Base-by-base conservation (phyloP, 2,113 vertebrate species). In the Dasyprocta punctata region DNA sequence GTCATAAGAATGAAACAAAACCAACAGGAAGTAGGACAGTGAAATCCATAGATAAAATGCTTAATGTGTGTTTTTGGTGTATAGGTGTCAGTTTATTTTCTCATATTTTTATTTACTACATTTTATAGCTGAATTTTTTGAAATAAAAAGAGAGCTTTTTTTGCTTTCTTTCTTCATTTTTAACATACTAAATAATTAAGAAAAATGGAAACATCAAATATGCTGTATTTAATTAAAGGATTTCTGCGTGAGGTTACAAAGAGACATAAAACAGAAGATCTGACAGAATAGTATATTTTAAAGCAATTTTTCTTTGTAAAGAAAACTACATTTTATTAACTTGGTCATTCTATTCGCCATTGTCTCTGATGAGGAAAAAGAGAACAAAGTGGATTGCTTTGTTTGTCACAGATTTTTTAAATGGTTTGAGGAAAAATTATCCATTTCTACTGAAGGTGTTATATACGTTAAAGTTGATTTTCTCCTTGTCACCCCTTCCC, bases 321-420 rank as follows among this genome's bases (percentile, higher is more conserved):
- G 60, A 95, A 94, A 96, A 90, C 52, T 67, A 16, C 28, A 78
- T 82, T 95, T 90, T 89, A 94, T 90, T 95, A 90, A 94, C 71
- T 80, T 75, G 73, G 71, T 82, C 77, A 84, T 84, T 88, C 71
- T 95, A 24, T 71, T 94, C 77, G 49, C 65, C 54, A 93, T 93
- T 87, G 90, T 97, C 47, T 95, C 75, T 95, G 3, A 22, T 81
- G 38, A 87, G 2, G 41, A 93, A 56, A n/a, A n/a, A n/a, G n/a
- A n/a, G n/a, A n/a, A n/a, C n/a, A n/a, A n/a, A n/a, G n/a, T 44
- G 56, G 44, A 69, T 69, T 83, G 24, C 78, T 49, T 89, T 96
- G 14, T 20, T 92, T 93, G 73, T 67, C 65, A 47, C 28, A 11
- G 81, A 83, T 71, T 97, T 89, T 63, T 33, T 82, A 54, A 60